A percentile compares a stretch with the other conserved stretches of the same genome.
Evolutionary conservation across 2,797 vertebrate genomes (phyloP).

Genomic region (Uromys caudimaculatus): DNA sequence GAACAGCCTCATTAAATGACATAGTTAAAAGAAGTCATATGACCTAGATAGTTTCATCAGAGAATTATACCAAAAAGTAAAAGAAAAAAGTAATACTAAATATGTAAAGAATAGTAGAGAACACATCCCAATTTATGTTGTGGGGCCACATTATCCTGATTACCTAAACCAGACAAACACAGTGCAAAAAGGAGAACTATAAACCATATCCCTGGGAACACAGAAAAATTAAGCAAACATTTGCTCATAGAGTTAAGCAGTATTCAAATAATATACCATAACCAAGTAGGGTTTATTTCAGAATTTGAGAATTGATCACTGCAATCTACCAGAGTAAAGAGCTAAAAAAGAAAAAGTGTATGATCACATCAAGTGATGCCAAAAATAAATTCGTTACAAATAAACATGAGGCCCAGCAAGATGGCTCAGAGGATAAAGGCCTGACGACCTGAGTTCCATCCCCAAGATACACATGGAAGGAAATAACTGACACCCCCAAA

Average conservation of each 20-base stretch:
- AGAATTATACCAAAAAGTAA: not conserved
- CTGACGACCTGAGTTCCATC: not conserved
- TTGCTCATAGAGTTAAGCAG: slow-evolving; percentile 49
- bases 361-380: not conserved
- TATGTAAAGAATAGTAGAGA: slow-evolving; percentile 37
- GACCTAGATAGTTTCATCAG: not conserved
- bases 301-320: slow-evolving; percentile 55
- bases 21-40: slow-evolving; percentile 43
- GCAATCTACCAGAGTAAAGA: slow-evolving; percentile 13
- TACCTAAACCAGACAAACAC: not conserved
- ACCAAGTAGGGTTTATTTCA: slow-evolving; percentile 24
- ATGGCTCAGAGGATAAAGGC: not conserved
- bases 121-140: slow-evolving; percentile 19
- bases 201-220: not conserved
- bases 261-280: slow-evolving; percentile 9
- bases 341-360: slow-evolving; percentile 49
- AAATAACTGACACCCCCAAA: not conserved
- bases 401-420: not conserved
- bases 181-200: not conserved
- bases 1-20: slow-evolving; percentile 24
- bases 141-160: slow-evolving; percentile 6
- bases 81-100: slow-evolving; percentile 45
- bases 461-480: not conserved
- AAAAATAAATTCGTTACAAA: slow-evolving; percentile 60
- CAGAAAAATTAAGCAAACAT: slow-evolving; percentile 38